Conservation (phyloP, 2,888 invertebrate genomes). For the Ectemnius lituratus region DNA sequence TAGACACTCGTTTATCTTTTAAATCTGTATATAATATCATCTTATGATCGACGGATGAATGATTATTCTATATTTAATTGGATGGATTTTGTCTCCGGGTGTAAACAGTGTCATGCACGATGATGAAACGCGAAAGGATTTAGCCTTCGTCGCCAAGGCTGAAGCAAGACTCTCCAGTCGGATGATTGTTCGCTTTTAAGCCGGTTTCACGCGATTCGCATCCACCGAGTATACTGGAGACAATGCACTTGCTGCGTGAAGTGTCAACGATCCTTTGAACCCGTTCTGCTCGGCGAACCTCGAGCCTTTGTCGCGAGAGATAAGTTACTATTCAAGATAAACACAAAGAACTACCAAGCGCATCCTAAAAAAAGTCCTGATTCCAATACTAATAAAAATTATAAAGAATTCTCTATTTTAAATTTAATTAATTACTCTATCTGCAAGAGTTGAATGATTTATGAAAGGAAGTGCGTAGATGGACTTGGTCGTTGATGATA, state of each 20-base stretch:
- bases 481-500: no score
- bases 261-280: constrained; percentile 3
- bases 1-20: no score
- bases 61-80: constrained; percentile 47
- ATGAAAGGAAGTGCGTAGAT: no score
- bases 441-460: no score
- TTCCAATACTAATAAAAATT: no score
- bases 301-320: not conserved
- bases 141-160: constrained; percentile 73
- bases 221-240: not conserved
- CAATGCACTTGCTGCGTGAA: not conserved
- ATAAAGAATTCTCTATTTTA: no score
- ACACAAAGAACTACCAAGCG: no score
- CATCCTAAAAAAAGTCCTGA: no score
- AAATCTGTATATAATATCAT: not conserved
- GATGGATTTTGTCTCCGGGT: constrained; percentile 37
- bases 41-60: not conserved
- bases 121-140: constrained; percentile 75
- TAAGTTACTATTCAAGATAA: not conserved
- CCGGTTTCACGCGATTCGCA: constrained; percentile 43
- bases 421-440: no score
- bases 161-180: constrained; percentile 52
- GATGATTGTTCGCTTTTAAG: constrained; percentile 53
- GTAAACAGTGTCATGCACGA: constrained; percentile 59
- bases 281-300: not conserved